Evolutionary conservation across 2,113 vertebrate genomes (phyloP).

Genomic region (Ptilorrhoa leucosticta): DNA sequence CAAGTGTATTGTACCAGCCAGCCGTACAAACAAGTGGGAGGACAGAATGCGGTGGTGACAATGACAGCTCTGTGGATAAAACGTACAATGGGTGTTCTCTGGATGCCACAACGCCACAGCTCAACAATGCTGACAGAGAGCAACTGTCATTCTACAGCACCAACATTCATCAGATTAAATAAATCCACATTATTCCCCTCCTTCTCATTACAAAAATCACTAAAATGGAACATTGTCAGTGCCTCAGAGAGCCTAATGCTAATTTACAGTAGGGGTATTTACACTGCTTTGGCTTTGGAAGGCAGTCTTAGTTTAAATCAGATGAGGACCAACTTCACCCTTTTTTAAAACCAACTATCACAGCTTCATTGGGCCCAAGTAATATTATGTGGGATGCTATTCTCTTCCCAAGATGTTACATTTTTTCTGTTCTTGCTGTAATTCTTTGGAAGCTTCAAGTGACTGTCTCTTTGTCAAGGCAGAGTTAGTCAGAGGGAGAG

Average conservation of each 20-base stretch:
- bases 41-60: slow-evolving; percentile 28
- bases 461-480: not conserved
- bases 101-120: not conserved
- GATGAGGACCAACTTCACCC: not conserved
- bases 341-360: not conserved
- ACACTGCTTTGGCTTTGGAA: not conserved
- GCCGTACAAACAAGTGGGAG: slow-evolving; percentile 18
- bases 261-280: slow-evolving; percentile 33
- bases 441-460: not conserved
- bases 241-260: not conserved
- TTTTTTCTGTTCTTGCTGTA: not conserved
- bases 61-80: slow-evolving; percentile 45
- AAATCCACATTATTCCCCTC: slow-evolving; percentile 58
- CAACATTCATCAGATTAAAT: slow-evolving; percentile 62
- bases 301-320: not conserved
- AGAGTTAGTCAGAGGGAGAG: not conserved
- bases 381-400: not conserved
- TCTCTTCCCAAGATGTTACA: not conserved
- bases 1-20: slow-evolving; percentile 27
- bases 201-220: slow-evolving; percentile 16
- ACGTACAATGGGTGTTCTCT: slow-evolving; percentile 38
- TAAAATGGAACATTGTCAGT: slow-evolving; percentile 43
- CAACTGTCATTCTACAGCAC: slow-evolving; percentile 55
- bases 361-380: not conserved
- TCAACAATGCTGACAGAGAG: slow-evolving; percentile 59